These are phyloP conservation scores for Alethe diademata DNA, from an alignment of 2,113 vertebrate genomes.

Conservation along the genomic window DNA sequence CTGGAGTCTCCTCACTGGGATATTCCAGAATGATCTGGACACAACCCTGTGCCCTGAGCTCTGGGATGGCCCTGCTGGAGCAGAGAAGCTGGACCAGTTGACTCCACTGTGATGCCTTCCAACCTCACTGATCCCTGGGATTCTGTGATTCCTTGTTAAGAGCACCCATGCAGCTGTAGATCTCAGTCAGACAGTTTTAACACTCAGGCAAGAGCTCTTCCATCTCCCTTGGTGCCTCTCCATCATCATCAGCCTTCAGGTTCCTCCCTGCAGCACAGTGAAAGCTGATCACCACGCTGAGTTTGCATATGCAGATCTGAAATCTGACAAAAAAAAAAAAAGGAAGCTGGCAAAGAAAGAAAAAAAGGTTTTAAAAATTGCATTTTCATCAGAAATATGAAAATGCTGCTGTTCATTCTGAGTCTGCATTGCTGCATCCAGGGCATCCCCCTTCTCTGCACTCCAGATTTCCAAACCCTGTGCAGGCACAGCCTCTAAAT, in stretches of 20 bases:
- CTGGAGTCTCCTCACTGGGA: neutral
- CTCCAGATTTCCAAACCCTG: neutral
- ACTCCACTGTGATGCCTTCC: neutral
- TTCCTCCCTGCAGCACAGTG: rapidly evolving
- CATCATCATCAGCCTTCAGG: neutral
- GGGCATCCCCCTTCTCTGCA: rapidly evolving
- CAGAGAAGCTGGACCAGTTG: too few species aligned
- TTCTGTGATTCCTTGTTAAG: neutral
- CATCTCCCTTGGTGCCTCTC: neutral
- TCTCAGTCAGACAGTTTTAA: neutral
- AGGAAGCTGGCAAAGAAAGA: neutral
- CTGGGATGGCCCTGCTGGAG: neutral
- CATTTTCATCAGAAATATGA: neutral
- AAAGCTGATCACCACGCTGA: neutral
- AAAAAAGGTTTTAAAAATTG: neutral
- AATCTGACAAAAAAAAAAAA: neutral
- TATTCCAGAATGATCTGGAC: neutral
- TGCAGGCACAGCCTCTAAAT: neutral
- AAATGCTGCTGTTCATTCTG: neutral
- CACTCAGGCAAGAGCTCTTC: neutral
- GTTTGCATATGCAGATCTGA: neutral
- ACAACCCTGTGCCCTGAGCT: neutral
- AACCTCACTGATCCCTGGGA: neutral
- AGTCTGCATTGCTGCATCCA: neutral
- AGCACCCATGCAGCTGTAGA: neutral